A percentile compares a stretch with the other conserved stretches of the same genome.
phyloP scores from a whole-genome alignment of 2,113 vertebrate genomes.

The Macquaria ambigua region DNA sequence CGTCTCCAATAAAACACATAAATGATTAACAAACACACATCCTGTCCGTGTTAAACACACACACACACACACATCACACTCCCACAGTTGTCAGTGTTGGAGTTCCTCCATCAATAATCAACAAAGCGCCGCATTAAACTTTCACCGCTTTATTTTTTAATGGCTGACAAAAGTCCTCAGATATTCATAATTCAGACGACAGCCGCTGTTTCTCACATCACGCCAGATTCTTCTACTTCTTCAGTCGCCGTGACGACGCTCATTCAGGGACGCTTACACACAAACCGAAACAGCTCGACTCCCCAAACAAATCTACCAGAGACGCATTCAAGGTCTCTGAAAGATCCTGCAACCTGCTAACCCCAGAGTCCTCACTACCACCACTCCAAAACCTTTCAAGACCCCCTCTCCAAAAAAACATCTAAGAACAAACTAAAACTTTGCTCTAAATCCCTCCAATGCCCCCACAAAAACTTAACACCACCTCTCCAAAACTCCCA shows the following conservation, averaged over 20 bases:
- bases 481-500: background rate
- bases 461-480: background rate
- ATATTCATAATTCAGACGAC: constrained; percentile 85
- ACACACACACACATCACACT: constrained; percentile 32
- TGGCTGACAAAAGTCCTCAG: constrained; percentile 83
- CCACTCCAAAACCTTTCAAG: background rate
- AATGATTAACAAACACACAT: background rate
- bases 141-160: constrained; percentile 85
- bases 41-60: constrained; percentile 6
- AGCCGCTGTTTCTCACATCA: constrained; percentile 75
- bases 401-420: background rate
- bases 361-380: background rate
- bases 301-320: background rate
- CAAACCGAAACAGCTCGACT: constrained; percentile 22
- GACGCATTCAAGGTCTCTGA: constrained; percentile 9
- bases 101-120: constrained; percentile 80
- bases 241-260: constrained; percentile 51
- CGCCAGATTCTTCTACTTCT: constrained; percentile 50
- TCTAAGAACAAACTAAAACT: background rate
- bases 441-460: background rate
- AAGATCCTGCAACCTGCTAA: constrained; percentile 30
- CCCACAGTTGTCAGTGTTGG: constrained; percentile 73
- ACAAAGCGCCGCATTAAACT: constrained; percentile 76
- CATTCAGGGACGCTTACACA: constrained; percentile 45
- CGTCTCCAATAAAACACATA: background rate